Conservation (phyloP, 2,113 vertebrate species). For the Hemiprocne comata region DNA sequence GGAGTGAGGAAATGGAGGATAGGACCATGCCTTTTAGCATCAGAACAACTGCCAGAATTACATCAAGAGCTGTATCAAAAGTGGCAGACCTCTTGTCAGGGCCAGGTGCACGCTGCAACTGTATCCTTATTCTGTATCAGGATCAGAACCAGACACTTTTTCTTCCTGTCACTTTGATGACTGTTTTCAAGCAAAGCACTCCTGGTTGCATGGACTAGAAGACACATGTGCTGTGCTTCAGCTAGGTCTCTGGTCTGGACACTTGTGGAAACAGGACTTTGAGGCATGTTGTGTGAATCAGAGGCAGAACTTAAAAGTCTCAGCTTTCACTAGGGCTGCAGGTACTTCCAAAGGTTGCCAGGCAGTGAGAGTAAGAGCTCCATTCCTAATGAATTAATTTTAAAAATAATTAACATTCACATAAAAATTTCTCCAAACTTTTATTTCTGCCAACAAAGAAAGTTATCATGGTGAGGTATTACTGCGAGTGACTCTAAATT, state of each 20-base stretch:
- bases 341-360: background rate
- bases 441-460: slow-evolving; percentile 22
- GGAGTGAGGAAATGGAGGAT: background rate
- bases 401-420: slow-evolving; percentile 49
- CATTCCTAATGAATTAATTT: background rate
- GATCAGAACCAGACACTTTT: background rate
- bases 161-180: background rate
- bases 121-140: background rate
- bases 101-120: background rate
- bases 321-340: background rate
- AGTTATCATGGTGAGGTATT: background rate
- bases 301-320: background rate
- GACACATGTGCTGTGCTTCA: background rate
- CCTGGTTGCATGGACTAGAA: background rate
- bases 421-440: slow-evolving; percentile 40
- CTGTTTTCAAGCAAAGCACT: background rate
- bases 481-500: background rate
- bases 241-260: background rate
- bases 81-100: background rate
- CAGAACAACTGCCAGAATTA: background rate
- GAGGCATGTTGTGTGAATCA: background rate
- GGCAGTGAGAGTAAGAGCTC: background rate
- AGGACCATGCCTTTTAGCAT: background rate
- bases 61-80: background rate
- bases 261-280: background rate